Percentiles rank a stretch among this genome's conserved stretches.
phyloP scores from a whole-genome alignment of 2,113 vertebrate genomes.

The Esox niger region DNA sequence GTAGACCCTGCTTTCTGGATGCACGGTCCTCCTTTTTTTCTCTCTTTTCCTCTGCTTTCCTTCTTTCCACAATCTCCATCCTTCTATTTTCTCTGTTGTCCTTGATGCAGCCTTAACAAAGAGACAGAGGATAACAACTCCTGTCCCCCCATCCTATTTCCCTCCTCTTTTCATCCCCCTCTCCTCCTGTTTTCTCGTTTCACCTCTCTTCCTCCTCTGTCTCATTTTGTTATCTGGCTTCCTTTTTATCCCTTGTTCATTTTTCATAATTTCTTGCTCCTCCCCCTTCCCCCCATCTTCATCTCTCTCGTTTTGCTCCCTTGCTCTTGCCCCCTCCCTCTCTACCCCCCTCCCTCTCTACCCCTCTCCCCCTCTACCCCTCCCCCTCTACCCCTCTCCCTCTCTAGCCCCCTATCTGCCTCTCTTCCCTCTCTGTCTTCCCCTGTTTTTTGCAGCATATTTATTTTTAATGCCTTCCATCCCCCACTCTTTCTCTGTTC shows the following conservation, averaged over 20 bases:
- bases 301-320: too few relatives aligned
- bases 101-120: slow-evolving; percentile 6
- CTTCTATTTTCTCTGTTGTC: slow-evolving; percentile 17
- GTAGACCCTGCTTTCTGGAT: not conserved
- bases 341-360: not conserved
- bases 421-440: not conserved
- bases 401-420: slow-evolving; percentile 11
- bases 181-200: slow-evolving; percentile 5
- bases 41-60: slow-evolving; percentile 34
- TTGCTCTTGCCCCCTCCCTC: not conserved
- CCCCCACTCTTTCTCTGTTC: too few relatives aligned
- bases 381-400: not conserved
- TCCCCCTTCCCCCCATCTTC: not conserved
- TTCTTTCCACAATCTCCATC: slow-evolving; percentile 27
- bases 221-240: slow-evolving; percentile 2
- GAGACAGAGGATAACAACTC: not conserved
- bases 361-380: not conserved
- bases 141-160: not conserved
- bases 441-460: not conserved
- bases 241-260: not conserved
- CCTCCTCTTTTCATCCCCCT: not conserved
- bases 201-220: slow-evolving; percentile 32
- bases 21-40: not conserved
- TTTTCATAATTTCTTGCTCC: not conserved
- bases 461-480: too few relatives aligned